phyloP scores from a whole-genome alignment of 2,797 vertebrate genomes.

The Etheostoma nigrum region DNA sequence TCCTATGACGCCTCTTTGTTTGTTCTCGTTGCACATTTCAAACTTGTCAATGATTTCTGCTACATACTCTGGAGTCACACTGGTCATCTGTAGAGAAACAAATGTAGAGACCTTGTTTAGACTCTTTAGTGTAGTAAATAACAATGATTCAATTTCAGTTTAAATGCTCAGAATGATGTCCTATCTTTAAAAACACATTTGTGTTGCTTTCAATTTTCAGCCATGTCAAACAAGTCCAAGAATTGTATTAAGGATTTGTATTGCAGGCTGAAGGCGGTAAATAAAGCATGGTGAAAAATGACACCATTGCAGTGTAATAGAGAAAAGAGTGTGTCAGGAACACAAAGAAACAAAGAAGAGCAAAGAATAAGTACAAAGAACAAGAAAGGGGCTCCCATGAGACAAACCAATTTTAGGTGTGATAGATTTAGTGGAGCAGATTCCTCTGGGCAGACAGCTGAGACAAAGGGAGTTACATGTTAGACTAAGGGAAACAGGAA shows the following conservation, averaged over 20 bases:
- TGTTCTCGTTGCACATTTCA: slow-evolving; percentile 95
- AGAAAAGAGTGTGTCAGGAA: slow-evolving; percentile 30
- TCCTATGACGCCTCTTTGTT: slow-evolving; percentile 90
- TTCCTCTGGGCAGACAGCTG: slow-evolving; percentile 56
- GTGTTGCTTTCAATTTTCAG: slow-evolving; percentile 1
- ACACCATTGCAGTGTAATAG: slow-evolving; percentile 17
- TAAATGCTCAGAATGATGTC: not conserved
- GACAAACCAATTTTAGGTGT: slow-evolving; percentile 59
- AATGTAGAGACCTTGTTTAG: not conserved
- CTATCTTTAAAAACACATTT: slow-evolving; percentile 6
- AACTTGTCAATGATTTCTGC: slow-evolving; percentile 96
- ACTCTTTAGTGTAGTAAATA: not conserved
- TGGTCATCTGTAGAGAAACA: slow-evolving; percentile 87
- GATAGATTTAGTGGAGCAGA: slow-evolving; percentile 56
- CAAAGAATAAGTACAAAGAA: slow-evolving; percentile 30
- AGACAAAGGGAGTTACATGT: slow-evolving; percentile 35
- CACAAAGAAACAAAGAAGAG: slow-evolving; percentile 21
- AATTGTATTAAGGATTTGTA: slow-evolving; percentile 1
- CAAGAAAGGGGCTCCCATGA: slow-evolving; percentile 30
- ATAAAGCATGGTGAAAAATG: slow-evolving; percentile 42
- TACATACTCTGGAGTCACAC: slow-evolving; percentile 91
- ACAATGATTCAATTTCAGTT: not conserved
- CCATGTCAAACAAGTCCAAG: slow-evolving; percentile 20
- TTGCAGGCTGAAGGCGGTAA: not conserved
- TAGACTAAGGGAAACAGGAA: slow-evolving; percentile 17